Conservation (phyloP, 2,797 vertebrate species). For the Eulemur mongoz region DNA sequence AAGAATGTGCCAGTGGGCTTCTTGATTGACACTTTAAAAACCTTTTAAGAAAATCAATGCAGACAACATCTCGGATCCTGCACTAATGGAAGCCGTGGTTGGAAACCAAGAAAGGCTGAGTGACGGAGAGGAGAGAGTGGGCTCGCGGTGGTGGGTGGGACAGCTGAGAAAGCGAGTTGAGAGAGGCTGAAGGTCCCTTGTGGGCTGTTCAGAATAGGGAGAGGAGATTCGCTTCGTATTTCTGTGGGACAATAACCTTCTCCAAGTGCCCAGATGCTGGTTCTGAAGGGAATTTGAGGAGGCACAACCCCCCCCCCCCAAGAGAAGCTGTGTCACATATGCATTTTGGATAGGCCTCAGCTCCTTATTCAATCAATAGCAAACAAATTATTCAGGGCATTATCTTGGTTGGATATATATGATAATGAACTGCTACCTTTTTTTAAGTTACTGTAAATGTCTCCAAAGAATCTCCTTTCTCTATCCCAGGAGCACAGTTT, state of each 20-base stretch:
- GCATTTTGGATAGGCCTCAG: slow-evolving; percentile 51
- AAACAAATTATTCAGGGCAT: slow-evolving; percentile 58
- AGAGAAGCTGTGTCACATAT: slow-evolving; percentile 55
- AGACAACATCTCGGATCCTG: slow-evolving; percentile 47
- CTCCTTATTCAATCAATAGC: slow-evolving; percentile 59
- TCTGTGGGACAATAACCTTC: neutral
- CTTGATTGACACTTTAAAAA: slow-evolving; percentile 66
- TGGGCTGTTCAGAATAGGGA: neutral
- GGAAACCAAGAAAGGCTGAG: slow-evolving; percentile 56
- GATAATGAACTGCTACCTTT: slow-evolving; percentile 15
- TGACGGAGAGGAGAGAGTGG: neutral
- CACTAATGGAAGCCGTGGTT: slow-evolving; percentile 73
- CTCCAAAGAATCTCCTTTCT: neutral
- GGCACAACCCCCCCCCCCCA: neutral
- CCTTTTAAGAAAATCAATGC: slow-evolving; percentile 84
- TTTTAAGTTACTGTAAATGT: neutral
- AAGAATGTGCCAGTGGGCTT: slow-evolving; percentile 44
- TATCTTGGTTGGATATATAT: slow-evolving; percentile 39
- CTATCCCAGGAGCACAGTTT: neutral
- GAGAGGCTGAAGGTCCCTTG: neutral
- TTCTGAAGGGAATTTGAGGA: slow-evolving; percentile 1
- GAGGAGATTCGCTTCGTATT: neutral
- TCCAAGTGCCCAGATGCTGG: neutral
- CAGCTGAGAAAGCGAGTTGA: neutral
- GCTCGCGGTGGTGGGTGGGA: accelerated